Conservation (phyloP, 1,140 invertebrate genomes). For the Cecropterus lyciades region DNA sequence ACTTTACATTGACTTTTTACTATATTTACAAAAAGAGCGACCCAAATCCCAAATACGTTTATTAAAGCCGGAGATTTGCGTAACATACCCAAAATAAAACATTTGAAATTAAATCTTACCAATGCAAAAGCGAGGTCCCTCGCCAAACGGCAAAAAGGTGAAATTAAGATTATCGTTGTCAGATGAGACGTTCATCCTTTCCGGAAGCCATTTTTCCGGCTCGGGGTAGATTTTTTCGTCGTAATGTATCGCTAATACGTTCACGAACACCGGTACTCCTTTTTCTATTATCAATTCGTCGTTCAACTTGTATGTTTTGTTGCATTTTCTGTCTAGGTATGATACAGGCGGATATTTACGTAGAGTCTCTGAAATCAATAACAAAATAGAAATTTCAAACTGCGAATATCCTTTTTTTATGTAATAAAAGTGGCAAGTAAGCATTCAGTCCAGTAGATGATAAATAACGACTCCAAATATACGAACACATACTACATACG, state of each 20-base stretch:
- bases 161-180: slow-evolving; percentile 71
- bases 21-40: no score
- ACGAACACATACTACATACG: no score
- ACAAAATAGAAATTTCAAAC: no score
- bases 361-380: slow-evolving; percentile 84
- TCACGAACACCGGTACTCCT: slow-evolving; percentile 60
- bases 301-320: slow-evolving; percentile 79
- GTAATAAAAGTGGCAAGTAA: no score
- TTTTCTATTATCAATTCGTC: slow-evolving; percentile 69
- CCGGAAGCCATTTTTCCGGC: slow-evolving; percentile 87
- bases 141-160: slow-evolving; percentile 91
- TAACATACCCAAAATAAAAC: no score
- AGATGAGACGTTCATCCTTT: slow-evolving; percentile 85
- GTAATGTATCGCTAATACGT: slow-evolving; percentile 74
- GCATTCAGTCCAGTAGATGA: no score
- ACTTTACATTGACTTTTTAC: no score
- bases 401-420: no score
- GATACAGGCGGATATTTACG: slow-evolving; percentile 84
- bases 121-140: slow-evolving; percentile 91
- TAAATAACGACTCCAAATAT: no score
- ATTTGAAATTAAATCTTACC: slow-evolving; percentile 74
- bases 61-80: no score
- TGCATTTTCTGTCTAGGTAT: slow-evolving; percentile 83
- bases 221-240: slow-evolving; percentile 87
- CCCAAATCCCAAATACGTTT: no score